A percentile compares a stretch with the other conserved stretches of the same genome.
Conservation (phyloP, 2,113 vertebrate species). For the Ceyx melanurus region DNA sequence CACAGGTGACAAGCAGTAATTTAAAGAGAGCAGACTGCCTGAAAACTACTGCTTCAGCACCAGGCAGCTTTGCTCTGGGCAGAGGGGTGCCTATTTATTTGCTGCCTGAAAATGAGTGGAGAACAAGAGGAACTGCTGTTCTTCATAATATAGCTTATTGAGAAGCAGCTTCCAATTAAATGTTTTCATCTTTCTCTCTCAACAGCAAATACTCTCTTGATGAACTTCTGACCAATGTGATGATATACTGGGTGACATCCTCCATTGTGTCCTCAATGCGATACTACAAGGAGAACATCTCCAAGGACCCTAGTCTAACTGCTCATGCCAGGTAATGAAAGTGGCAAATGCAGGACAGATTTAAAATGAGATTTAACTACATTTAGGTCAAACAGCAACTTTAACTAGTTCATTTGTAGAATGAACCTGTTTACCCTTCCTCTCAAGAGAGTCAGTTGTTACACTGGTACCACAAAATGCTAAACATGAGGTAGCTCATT, state of each 20-base stretch:
- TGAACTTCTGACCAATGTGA: slow-evolving; percentile 85
- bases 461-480: fast-evolving
- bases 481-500: background rate
- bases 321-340: slow-evolving; percentile 69
- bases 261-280: slow-evolving; percentile 86
- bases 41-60: background rate
- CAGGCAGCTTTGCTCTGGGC: background rate
- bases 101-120: background rate
- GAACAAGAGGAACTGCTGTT: background rate
- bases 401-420: background rate
- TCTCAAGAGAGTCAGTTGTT: background rate
- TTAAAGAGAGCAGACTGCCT: background rate
- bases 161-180: background rate
- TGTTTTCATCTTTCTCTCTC: background rate
- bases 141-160: background rate
- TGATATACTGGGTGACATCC: slow-evolving; percentile 90
- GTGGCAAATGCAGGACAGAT: background rate
- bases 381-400: background rate
- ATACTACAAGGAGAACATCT: slow-evolving; percentile 87
- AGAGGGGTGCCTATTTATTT: background rate
- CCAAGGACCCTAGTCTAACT: background rate
- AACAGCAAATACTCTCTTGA: slow-evolving; percentile 85
- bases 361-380: background rate
- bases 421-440: background rate
- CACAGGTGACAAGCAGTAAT: background rate